A percentile compares a stretch with the other conserved stretches of the same genome.
Conservation (phyloP, 2,888 invertebrate species). For the Eupithecia centaureata region DNA sequence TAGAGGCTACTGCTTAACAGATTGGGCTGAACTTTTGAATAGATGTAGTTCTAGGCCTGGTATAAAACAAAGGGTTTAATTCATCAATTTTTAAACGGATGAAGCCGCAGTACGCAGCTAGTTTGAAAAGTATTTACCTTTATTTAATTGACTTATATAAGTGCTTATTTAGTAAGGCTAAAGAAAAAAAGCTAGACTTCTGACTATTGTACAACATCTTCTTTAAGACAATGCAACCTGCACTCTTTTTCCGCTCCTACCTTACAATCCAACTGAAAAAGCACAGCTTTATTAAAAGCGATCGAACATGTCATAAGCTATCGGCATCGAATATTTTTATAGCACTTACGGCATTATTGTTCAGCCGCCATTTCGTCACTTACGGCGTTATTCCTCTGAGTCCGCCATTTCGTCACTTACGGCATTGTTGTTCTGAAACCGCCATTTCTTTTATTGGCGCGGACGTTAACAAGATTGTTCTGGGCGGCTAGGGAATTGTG, state of each 20-base stretch:
- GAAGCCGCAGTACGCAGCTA: no score
- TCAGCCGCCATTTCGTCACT: slow-evolving; percentile 37
- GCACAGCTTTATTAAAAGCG: slow-evolving; percentile 68
- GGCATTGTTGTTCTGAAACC: slow-evolving; percentile 38
- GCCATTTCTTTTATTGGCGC: slow-evolving; percentile 50
- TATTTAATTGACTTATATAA: no score
- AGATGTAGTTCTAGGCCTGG: no score
- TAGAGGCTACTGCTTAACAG: no score
- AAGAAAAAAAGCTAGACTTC: no score
- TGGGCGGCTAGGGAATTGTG: slow-evolving; percentile 37
- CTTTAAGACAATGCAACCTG: no score
- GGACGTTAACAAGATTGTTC: slow-evolving; percentile 48
- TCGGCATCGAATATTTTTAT: slow-evolving; percentile 55
- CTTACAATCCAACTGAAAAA: slow-evolving; percentile 52
- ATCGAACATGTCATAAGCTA: slow-evolving; percentile 71
- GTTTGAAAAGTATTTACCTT: no score
- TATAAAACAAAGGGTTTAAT: no score
- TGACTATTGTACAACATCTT: no score
- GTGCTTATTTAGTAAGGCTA: no score
- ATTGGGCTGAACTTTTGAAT: no score
- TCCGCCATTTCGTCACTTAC: slow-evolving; percentile 39
- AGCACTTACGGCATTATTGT: slow-evolving; percentile 43
- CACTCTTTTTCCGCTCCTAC: slow-evolving; percentile 6
- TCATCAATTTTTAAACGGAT: no score
- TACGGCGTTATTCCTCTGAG: slow-evolving; percentile 1